Percentiles rank a stretch among this genome's conserved stretches.
Conservation (phyloP, 2,113 vertebrate genomes). For the Nycticorax nycticorax region DNA sequence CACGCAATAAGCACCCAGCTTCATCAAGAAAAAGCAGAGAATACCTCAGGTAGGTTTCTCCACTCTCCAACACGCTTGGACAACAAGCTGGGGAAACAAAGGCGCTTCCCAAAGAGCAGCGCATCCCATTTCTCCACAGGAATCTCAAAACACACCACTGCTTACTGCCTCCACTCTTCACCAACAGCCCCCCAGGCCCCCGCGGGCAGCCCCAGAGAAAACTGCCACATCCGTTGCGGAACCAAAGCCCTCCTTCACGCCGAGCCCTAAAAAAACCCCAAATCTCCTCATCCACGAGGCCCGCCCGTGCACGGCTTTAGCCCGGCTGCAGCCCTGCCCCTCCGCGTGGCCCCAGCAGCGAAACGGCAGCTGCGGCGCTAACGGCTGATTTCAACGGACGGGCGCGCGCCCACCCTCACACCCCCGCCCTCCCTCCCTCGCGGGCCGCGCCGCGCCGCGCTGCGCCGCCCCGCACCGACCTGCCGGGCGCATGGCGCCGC, state of each 20-base stretch:
- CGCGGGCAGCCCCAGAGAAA: background rate
- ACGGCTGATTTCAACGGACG: background rate
- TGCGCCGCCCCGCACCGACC: background rate
- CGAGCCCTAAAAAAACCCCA: fast-evolving
- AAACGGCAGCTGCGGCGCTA: background rate
- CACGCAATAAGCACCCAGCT: too few species aligned
- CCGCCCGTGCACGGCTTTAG: fast-evolving
- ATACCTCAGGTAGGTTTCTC: fast-evolving
- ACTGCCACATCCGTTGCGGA: fast-evolving
- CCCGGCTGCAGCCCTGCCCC: too few species aligned
- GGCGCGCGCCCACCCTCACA: background rate
- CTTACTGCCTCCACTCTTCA: too few species aligned
- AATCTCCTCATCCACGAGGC: fast-evolving
- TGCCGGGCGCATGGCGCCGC: background rate
- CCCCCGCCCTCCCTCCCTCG: background rate
- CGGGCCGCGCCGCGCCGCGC: too few species aligned
- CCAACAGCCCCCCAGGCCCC: background rate
- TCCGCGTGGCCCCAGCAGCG: too few species aligned
- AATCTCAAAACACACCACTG: background rate
- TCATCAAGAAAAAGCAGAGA: background rate
- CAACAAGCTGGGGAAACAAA: background rate
- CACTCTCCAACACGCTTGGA: fast-evolving
- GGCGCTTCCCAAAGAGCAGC: fast-evolving
- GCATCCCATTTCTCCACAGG: background rate
- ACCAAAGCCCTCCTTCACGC: background rate